Conservation (phyloP, 2,797 vertebrate species). For the Meriones psammophilus region DNA sequence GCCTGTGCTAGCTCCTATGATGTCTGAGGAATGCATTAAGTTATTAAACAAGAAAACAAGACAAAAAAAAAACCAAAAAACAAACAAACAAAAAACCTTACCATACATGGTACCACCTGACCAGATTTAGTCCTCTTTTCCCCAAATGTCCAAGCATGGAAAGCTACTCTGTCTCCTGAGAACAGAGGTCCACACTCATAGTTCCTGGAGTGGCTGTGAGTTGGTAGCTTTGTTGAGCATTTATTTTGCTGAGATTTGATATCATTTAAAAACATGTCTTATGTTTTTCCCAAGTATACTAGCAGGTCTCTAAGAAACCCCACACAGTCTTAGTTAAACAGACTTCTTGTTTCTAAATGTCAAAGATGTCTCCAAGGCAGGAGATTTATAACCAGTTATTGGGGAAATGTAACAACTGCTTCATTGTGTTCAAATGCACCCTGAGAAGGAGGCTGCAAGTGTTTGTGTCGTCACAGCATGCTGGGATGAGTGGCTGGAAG, state of each 20-base stretch:
- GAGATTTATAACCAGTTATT: slow-evolving; percentile 61
- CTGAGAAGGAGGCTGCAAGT: slow-evolving; percentile 3
- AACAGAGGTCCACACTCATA: not conserved
- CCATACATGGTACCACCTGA: not conserved
- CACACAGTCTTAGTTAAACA: not conserved
- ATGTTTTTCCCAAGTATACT: not conserved
- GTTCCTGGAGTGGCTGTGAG: not conserved
- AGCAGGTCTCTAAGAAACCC: not conserved
- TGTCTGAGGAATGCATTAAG: not conserved
- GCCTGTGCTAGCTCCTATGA: not conserved
- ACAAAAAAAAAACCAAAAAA: too few species aligned
- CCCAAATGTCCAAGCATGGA: not conserved
- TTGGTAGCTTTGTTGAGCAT: not conserved
- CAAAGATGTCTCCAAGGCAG: slow-evolving; percentile 47
- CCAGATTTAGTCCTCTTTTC: accelerated
- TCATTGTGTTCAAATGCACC: slow-evolving; percentile 46
- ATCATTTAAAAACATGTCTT: not conserved
- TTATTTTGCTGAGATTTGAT: slow-evolving; percentile 6
- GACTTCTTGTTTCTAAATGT: slow-evolving; percentile 57
- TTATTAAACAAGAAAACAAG: not conserved
- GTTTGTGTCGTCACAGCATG: slow-evolving; percentile 22
- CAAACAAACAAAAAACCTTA: not conserved
- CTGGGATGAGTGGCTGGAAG: slow-evolving; percentile 17
- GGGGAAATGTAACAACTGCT: slow-evolving; percentile 42
- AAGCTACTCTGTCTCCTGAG: not conserved